Evolutionary conservation across 2,113 vertebrate genomes (phyloP).

Genomic region (Thryonomys swinderianus): DNA sequence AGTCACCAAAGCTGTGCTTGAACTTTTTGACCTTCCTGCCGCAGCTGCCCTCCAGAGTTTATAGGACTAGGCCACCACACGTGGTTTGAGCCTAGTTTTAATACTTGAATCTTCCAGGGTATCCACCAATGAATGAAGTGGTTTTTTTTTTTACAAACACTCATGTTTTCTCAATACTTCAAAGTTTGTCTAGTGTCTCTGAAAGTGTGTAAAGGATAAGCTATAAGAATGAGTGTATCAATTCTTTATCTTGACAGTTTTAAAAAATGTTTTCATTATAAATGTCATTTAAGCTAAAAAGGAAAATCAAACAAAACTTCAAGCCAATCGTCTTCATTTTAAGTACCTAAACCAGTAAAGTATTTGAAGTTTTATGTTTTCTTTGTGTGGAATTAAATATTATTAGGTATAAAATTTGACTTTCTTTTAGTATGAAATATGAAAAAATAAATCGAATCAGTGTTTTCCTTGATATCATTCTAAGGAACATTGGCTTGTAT

Average conservation of each 20-base stretch:
- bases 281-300: constrained; percentile 33
- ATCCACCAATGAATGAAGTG: background rate
- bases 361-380: background rate
- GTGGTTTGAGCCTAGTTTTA: background rate
- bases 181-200: background rate
- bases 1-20: background rate
- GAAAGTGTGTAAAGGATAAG: background rate
- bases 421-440: background rate
- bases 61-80: background rate
- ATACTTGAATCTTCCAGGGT: background rate
- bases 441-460: background rate
- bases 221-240: background rate
- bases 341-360: background rate
- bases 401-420: background rate
- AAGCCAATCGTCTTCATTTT: background rate
- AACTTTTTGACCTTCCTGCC: background rate
- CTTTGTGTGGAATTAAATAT: background rate
- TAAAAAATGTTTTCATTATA: background rate
- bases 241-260: background rate
- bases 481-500: background rate
- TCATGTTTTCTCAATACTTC: constrained; percentile 37
- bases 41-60: background rate
- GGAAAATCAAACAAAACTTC: background rate
- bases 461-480: background rate
- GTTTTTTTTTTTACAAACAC: background rate